A percentile compares a stretch with the other conserved stretches of the same genome.
Conservation (phyloP, 2,113 vertebrate species). For the Pygoscelis antarcticus region DNA sequence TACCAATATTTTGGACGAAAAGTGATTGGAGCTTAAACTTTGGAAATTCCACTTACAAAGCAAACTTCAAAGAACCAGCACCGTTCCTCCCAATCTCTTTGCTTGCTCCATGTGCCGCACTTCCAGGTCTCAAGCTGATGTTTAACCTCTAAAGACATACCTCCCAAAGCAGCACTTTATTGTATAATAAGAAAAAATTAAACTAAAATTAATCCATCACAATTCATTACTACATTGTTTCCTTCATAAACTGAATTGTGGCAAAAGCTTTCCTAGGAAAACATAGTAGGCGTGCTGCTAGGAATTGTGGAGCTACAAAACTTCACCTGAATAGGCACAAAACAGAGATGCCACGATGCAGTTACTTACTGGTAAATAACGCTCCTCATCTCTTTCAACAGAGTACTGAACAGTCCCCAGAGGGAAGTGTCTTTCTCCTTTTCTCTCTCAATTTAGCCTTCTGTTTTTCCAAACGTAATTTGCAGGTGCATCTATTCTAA, state of each 20-base stretch:
- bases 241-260: background rate
- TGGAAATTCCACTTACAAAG: background rate
- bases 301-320: background rate
- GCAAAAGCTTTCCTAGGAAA: background rate
- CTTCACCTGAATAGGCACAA: background rate
- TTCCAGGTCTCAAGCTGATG: background rate
- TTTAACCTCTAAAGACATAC: background rate
- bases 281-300: background rate
- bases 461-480: background rate
- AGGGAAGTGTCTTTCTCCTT: background rate
- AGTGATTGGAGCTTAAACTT: background rate
- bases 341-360: background rate
- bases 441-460: background rate
- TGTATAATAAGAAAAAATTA: background rate
- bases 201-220: background rate
- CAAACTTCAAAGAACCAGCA: background rate
- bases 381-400: background rate
- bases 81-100: background rate
- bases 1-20: background rate
- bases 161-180: background rate
- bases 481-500: background rate
- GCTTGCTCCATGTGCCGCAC: fast-evolving
- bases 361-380: background rate
- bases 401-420: background rate
- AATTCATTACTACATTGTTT: background rate